Evolutionary conservation across 2,797 vertebrate species (phyloP).

Genomic region (Pelochelys cantorii): DNA sequence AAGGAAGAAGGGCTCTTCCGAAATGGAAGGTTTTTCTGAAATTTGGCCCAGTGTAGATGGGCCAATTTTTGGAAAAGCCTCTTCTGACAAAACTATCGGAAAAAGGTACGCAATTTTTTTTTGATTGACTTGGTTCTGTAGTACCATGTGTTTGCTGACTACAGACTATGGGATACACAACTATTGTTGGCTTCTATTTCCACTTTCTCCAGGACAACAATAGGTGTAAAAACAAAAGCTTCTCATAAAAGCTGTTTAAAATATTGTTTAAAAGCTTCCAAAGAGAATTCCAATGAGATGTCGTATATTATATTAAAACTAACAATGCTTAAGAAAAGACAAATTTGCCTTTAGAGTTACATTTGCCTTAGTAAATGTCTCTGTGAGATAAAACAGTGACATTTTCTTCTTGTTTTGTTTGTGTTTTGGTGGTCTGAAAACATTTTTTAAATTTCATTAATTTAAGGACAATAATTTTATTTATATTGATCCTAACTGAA

Average conservation of each 20-base stretch:
- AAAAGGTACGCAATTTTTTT: not conserved
- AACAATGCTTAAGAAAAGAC: not conserved
- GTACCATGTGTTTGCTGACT: not conserved
- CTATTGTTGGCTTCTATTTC: not conserved
- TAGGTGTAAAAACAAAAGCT: not conserved
- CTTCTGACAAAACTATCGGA: too few species aligned
- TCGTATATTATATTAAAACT: not conserved
- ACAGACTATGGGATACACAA: not conserved
- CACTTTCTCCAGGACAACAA: not conserved
- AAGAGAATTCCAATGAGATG: not conserved
- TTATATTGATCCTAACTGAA: conserved; percentile 7
- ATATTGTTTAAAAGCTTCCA: not conserved
- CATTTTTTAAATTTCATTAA: not conserved
- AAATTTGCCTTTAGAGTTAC: not conserved
- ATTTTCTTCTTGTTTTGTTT: not conserved
- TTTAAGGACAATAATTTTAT: conserved; percentile 7
- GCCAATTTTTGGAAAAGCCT: too few species aligned
- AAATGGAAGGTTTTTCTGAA: too few species aligned
- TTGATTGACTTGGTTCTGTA: not conserved
- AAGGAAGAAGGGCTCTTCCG: too few species aligned
- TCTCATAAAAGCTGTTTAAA: not conserved
- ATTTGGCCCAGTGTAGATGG: too few species aligned
- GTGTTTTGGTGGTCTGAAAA: not conserved
- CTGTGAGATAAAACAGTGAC: conserved; percentile 9
- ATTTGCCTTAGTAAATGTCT: not conserved